Evolutionary conservation across 2,888 invertebrate species (phyloP), one percentile per base, ranked within the genome.

Genomic region (Stenoptilia bipunctidactyla): DNA sequence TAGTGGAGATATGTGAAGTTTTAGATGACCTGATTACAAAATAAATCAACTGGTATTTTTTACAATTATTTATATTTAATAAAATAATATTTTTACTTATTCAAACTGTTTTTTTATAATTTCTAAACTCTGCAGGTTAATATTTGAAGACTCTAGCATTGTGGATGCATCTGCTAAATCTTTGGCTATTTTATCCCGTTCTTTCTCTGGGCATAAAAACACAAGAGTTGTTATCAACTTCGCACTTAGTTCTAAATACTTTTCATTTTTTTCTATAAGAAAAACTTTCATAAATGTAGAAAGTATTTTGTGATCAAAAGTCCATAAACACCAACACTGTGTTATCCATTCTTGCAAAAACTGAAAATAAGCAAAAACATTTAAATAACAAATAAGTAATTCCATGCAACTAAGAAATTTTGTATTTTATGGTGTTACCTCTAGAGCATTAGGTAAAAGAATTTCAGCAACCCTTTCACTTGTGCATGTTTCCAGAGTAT

Each of bases 1-100:
- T 90, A 82, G 75, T 73, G 40, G 63, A 80, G 51, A 75, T 89
- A 15, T 75, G 77, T 48, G 59, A 72, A 41, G 58, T 55, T 27
- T 58, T 86, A 39, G 44, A 50, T 45, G 56, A 51, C 40, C 64
- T 83, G 2, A 4, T 30, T 12, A 48, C 43, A 39, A 47, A 46
- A 20, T 20, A 20, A 20, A 20, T 40, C 49, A 12, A 42, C 43
- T 14, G 37, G 37, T 42, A 20, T 15, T 27, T 15, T 34, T 37
- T 15, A 37, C 37, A 35, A 35, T 36, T 13, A 25, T 34, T 14
- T 42, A 44, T 37, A 39, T 25, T 37, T 38, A 38, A 33, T 15
- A 30, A 15, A 38, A 15, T 13, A 37, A 15, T 33, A 37, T 37
- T 35, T 35, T 34, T 44, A 47, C n/a, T n/a, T 43, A 40, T 30